These are phyloP conservation scores for Urocyon cinereoargenteus DNA, from an alignment of 2,797 vertebrate species.

Conservation along the genomic window DNA sequence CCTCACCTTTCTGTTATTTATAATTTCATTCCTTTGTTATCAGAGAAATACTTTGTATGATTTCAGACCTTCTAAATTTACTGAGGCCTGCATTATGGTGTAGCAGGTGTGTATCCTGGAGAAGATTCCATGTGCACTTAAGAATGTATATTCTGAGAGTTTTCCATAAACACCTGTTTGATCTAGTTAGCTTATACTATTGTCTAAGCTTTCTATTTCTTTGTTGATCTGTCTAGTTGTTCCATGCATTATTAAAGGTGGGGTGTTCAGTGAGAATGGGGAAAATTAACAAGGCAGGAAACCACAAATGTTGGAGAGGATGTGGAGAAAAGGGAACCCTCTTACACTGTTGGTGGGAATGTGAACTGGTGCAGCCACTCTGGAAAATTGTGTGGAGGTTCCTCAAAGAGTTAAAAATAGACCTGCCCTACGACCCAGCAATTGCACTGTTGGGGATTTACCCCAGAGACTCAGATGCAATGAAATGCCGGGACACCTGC, in stretches of 20 bases:
- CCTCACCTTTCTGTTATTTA: not conserved
- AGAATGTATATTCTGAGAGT: not conserved
- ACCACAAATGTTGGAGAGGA: too few relatives aligned
- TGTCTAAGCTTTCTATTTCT: not conserved
- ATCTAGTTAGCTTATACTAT: not conserved
- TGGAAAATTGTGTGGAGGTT: too few relatives aligned
- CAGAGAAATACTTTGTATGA: not conserved
- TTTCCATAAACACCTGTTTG: not conserved
- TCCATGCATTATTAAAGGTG: not conserved
- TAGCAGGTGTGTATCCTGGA: not conserved
- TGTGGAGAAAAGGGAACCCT: too few relatives aligned
- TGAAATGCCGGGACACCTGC: too few relatives aligned
- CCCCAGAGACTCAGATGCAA: too few relatives aligned
- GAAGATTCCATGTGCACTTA: not conserved
- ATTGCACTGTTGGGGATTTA: too few relatives aligned
- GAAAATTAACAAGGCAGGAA: too few relatives aligned
- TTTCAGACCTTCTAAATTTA: not conserved
- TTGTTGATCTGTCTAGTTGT: not conserved
- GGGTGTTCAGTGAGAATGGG: too few relatives aligned
- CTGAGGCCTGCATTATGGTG: not conserved
- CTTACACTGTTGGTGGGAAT: too few relatives aligned
- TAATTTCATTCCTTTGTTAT: not conserved
- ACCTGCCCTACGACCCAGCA: too few relatives aligned
- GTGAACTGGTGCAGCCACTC: too few relatives aligned
- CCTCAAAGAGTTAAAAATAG: too few relatives aligned